These are phyloP conservation scores for Phoxinus dragarum DNA, from an alignment of 2,797 vertebrate species.

Conservation along the genomic window DNA sequence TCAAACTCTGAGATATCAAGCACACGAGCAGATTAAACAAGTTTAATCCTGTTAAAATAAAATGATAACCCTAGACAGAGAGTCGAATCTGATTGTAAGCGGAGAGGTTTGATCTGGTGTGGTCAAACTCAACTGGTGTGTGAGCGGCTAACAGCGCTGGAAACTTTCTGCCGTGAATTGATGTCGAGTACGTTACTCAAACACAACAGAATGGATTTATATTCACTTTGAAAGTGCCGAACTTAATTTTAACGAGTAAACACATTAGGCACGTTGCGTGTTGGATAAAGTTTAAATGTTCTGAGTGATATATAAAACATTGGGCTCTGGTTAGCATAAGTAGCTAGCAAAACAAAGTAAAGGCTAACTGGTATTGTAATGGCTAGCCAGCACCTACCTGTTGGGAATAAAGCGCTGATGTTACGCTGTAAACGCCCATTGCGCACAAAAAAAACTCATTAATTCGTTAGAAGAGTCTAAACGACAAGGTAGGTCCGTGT, in stretches of 20 bases:
- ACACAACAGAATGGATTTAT: not conserved
- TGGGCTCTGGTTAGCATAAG: conserved; percentile 20
- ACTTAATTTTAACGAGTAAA: not conserved
- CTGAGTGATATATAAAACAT: not conserved
- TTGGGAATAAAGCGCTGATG: conserved; percentile 56
- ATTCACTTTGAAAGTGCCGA: conserved; percentile 4
- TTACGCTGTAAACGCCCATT: conserved; percentile 56
- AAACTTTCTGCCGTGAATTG: conserved; percentile 35
- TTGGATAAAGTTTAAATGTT: conserved; percentile 1
- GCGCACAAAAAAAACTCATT: conserved; percentile 32
- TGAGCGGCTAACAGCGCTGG: conserved; percentile 39
- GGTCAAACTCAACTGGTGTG: conserved; percentile 25
- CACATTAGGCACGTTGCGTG: not conserved
- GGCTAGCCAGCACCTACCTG: conserved; percentile 62
- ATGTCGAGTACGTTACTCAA: conserved; percentile 7
- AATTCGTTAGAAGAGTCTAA: not conserved
- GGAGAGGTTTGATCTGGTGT: conserved; percentile 29
- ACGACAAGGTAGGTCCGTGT: not conserved
- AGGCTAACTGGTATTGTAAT: conserved; percentile 52
- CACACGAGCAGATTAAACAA: conserved; percentile 21
- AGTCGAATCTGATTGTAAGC: conserved; percentile 1
- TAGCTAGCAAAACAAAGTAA: conserved; percentile 53
- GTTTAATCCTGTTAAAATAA: conserved; percentile 10
- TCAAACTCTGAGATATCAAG: conserved; percentile 5
- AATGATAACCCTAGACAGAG: conserved; percentile 10